A percentile compares a stretch with the other conserved stretches of the same genome.
Conservation (phyloP, 1,140 invertebrate genomes). For the Samia ricini region DNA sequence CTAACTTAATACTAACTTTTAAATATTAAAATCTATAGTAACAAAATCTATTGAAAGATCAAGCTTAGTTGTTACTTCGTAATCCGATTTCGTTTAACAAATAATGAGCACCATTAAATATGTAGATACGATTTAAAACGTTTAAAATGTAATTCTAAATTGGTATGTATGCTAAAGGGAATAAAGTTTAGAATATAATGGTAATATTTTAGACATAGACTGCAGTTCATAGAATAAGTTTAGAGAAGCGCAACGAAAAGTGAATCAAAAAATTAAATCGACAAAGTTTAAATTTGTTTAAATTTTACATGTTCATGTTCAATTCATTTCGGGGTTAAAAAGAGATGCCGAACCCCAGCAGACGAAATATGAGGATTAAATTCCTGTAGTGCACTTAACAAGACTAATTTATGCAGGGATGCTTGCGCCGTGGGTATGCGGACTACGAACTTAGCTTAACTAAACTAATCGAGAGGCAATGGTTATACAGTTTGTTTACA, state of each 20-base stretch:
- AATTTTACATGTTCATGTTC: slow-evolving; percentile 25
- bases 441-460: slow-evolving; percentile 43
- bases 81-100: slow-evolving; percentile 55
- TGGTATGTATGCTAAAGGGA: neutral
- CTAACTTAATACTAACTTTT: slow-evolving; percentile 14
- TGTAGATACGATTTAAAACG: slow-evolving; percentile 4
- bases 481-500: slow-evolving; percentile 1
- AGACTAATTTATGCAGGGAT: slow-evolving; percentile 71
- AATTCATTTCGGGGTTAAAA: slow-evolving; percentile 54
- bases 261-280: neutral
- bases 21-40: slow-evolving; percentile 33
- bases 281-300: slow-evolving; percentile 43
- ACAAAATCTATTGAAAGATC: slow-evolving; percentile 41
- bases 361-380: slow-evolving; percentile 77
- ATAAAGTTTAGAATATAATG: neutral
- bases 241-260: neutral
- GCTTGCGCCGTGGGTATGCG: slow-evolving; percentile 40
- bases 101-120: slow-evolving; percentile 57
- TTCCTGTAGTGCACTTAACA: slow-evolving; percentile 73
- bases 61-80: slow-evolving; percentile 42
- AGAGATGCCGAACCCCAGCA: slow-evolving; percentile 68
- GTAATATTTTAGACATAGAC: neutral
- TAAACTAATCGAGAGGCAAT: slow-evolving; percentile 74
- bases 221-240: neutral
- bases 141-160: slow-evolving; percentile 11